Conservation (phyloP, 2,888 invertebrate genomes). For the Drosophila ustulata region DNA sequence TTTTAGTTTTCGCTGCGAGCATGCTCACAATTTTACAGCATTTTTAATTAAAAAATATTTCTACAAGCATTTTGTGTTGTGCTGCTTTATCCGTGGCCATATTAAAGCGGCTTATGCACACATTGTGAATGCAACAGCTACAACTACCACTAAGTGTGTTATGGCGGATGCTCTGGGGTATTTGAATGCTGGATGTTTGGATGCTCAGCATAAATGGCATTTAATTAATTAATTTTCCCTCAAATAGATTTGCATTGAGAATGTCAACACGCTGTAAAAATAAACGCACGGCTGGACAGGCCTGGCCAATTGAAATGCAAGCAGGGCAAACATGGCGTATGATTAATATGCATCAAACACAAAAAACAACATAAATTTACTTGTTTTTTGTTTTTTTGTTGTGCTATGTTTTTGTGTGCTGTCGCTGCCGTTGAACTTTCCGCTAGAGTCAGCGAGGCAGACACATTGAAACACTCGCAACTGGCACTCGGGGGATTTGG, state of each 20-base stretch:
- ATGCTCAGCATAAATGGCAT: constrained; percentile 37
- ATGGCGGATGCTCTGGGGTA: constrained; percentile 4
- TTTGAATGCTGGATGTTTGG: neutral
- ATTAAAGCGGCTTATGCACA: constrained; percentile 23
- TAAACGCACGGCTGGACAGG: neutral
- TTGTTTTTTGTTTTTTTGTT: constrained; percentile 56
- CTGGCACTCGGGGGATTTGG: constrained; percentile 80
- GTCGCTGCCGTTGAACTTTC: constrained; percentile 73
- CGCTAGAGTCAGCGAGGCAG: constrained; percentile 66
- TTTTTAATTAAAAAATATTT: constrained; percentile 57
- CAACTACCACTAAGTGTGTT: neutral
- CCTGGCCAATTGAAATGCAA: constrained; percentile 69
- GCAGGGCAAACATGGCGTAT: constrained; percentile 59
- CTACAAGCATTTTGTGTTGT: constrained; percentile 22
- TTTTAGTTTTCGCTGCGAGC: neutral
- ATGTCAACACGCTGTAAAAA: constrained; percentile 29
- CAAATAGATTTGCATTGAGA: constrained; percentile 43
- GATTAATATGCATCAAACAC: constrained; percentile 68
- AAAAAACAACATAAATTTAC: constrained; percentile 35
- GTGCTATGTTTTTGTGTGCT: constrained; percentile 17
- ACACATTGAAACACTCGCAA: constrained; percentile 63
- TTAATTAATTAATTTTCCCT: constrained; percentile 59
- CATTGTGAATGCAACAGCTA: constrained; percentile 10
- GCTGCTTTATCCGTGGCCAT: constrained; percentile 3
- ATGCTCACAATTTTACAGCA: constrained; percentile 22